Evolutionary conservation across 2,888 invertebrate species (phyloP), one percentile per base, ranked within the genome.

Genomic region (Diarsia mendica): DNA sequence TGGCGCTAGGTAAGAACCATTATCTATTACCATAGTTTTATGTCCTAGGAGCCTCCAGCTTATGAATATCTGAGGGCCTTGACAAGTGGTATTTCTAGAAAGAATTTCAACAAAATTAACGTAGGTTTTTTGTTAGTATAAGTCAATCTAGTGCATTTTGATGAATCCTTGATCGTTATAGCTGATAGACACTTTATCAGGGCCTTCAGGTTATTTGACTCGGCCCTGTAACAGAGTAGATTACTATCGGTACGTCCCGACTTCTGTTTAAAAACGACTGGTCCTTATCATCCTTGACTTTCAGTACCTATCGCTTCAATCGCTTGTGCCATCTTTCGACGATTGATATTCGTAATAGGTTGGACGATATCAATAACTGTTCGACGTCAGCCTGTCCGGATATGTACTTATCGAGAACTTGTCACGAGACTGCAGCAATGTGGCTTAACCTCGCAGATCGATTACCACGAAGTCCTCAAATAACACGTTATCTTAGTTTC

Each of bases 1-100:
- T 84, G 99, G 99, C 11, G 98, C 98, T 0, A 97, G 97, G 94
- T 96, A 82, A 93, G 92, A 58, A 49, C 9, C 10, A 39, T 0
- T 1, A 13, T 18, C 13, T 5, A 61, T n/a, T 28, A 23, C 53
- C 3, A 8, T 23, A 60, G 11, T 8, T 0, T 18, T 65, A 18
- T 3, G 8, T 1, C 15, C 4, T 10, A 33, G 9, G 11, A 18
- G 13, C 10, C 48, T 13, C 18, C 0, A n/a, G n/a, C n/a, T n/a
- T n/a, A n/a, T n/a, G n/a, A n/a, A n/a, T n/a, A n/a, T n/a, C n/a
- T n/a, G n/a, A n/a, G n/a, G n/a, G n/a, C n/a, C n/a, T n/a, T n/a
- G 28, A 15, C 3, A 60, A 60, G 28, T 10, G 18, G 33, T 9
- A 15, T 28, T 33, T 58, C 18, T 28, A 28, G 28, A 58, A 60